A percentile compares a stretch with the other conserved stretches of the same genome.
These are phyloP conservation scores for Jacana jacana DNA, from an alignment of 2,113 vertebrate genomes.

Conservation along the genomic window DNA sequence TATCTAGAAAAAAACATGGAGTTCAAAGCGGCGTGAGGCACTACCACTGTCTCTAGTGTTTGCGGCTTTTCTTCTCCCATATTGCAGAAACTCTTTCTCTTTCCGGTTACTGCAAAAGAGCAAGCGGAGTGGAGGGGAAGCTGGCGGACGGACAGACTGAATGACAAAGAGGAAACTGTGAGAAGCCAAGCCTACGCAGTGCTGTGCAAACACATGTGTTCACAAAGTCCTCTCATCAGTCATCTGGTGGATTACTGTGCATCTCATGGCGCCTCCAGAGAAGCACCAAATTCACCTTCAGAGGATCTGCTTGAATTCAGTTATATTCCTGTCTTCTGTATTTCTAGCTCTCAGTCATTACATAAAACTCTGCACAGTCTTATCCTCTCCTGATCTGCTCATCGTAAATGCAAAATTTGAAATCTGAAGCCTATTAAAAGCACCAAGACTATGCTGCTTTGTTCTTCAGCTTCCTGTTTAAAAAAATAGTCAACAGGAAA, in stretches of 20 bases:
- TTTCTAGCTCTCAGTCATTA: background rate
- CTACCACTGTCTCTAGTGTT: background rate
- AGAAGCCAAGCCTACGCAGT: background rate
- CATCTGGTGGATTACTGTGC: background rate
- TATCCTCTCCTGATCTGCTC: background rate
- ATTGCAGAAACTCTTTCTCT: background rate
- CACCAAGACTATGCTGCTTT: slow-evolving; percentile 46
- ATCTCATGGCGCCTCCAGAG: background rate
- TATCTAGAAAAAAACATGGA: background rate
- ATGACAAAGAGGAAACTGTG: slow-evolving; percentile 22
- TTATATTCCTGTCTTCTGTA: background rate
- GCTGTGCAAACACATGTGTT: fast-evolving
- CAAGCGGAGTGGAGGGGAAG: slow-evolving; percentile 12
- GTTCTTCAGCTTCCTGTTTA: slow-evolving; percentile 71
- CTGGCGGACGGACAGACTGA: background rate
- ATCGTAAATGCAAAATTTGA: slow-evolving; percentile 25
- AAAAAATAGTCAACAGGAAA: slow-evolving; percentile 78
- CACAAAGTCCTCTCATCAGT: background rate
- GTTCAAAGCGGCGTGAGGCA: background rate
- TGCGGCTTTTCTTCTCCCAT: background rate
- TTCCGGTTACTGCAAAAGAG: background rate
- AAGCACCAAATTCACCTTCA: background rate
- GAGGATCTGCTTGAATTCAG: background rate
- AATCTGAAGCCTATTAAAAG: slow-evolving; percentile 58
- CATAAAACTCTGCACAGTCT: background rate